Base-by-base conservation (phyloP, 2,888 invertebrate genomes). In the Leptinotarsa rubiginosa region DNA sequence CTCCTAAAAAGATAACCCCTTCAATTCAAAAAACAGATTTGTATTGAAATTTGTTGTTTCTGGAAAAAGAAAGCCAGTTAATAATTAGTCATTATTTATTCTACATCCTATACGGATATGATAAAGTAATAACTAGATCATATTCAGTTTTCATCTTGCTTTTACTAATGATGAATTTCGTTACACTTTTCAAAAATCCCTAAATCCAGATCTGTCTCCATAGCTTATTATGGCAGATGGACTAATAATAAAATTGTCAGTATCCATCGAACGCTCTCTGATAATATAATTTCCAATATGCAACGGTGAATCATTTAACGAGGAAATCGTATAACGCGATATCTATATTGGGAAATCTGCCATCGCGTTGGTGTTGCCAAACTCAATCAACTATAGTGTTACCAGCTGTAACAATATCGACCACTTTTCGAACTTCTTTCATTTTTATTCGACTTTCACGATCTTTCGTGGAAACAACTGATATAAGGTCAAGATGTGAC, bases 281-380 rank as follows among this genome's bases (percentile, higher is more conserved):
- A 56, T 56, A 56, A 56, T 22, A 22, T 22, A 56, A 56, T 56
- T 56, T 13, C 56, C 13, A 56, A 56, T 56, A 56, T 56, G 56
- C 22, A 13, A 56, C 15, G 56, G 56, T 56, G 56, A 56, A 56
- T 56, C 56, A 56, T 56, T 52, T 56, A 12, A 56, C 20, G 56
- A 20, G 54, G 22, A 56, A 56, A 56, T 56, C 56, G 25, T 22
- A 22, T 22, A 12, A 22, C 56, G 56, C 15, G 2, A 56, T 56
- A 56, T 56, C 56, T 22, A 22, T 56, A 56, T 56, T 22, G 56
- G 22, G 56, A 56, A 56, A 56, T 56, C 56, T 56, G 22, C 56
- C 20, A 56, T 22, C 56, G 56, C 22, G 20, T 56, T 56, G 56
- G 20, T 56, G 56, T 20, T 56, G 22, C 56, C 56, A 56, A 56